These are phyloP conservation scores for Philotrypesis tridentata DNA, from an alignment of 1,140 invertebrate species.

Conservation along the genomic window DNA sequence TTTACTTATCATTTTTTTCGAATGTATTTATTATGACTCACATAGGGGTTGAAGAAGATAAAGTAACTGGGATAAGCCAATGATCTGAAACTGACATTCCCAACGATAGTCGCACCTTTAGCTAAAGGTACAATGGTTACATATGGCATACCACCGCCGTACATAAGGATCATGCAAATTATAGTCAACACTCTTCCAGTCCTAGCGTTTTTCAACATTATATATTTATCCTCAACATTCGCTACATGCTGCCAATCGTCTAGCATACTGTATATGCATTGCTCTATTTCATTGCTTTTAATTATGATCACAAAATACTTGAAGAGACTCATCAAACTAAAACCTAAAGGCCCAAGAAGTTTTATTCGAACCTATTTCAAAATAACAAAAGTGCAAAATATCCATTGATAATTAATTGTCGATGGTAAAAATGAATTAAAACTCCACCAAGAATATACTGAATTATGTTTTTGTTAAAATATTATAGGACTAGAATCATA, in stretches of 20 bases:
- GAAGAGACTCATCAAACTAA: conserved; percentile 22
- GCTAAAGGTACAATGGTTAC: conserved; percentile 50
- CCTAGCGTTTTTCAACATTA: conserved; percentile 49
- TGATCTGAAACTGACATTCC: conserved; percentile 41
- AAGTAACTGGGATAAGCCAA: conserved; percentile 57
- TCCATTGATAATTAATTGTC: too few species aligned
- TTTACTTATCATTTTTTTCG: neutral
- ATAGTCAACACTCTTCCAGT: conserved; percentile 48
- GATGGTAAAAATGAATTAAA: too few species aligned
- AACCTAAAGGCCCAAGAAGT: conserved; percentile 26
- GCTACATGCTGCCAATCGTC: conserved; percentile 52
- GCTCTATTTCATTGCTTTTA: neutral
- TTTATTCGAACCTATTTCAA: conserved; percentile 23
- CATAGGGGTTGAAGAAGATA: conserved; percentile 53
- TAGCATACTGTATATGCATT: conserved; percentile 52
- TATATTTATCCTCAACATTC: neutral
- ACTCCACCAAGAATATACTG: too few species aligned
- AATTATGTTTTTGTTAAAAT: too few species aligned
- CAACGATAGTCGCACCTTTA: neutral
- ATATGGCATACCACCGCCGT: conserved; percentile 52
- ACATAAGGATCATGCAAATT: conserved; percentile 47
- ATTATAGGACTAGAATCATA: neutral
- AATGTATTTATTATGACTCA: neutral
- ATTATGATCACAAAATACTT: conserved; percentile 17
- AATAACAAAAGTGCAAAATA: neutral